These are phyloP conservation scores for Drosophila ambigua DNA, from an alignment of 1,140 invertebrate species.

Conservation along the genomic window DNA sequence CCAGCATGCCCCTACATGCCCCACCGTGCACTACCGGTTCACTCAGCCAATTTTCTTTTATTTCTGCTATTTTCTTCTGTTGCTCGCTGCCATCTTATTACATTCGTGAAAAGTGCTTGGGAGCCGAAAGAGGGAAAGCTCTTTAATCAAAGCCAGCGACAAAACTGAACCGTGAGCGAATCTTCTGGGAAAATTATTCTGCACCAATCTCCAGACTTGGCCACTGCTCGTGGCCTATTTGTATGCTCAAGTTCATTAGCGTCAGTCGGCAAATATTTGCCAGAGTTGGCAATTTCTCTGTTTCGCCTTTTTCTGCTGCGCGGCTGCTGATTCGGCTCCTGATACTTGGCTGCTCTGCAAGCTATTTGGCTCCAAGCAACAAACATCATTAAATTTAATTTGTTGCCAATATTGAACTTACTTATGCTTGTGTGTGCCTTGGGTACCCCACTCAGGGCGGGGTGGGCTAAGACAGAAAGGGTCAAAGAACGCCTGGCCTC, in stretches of 20 bases:
- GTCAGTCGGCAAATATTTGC: constrained; percentile 76
- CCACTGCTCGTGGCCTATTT: constrained; percentile 47
- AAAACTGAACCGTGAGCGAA: constrained; percentile 18
- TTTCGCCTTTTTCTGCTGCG: constrained; percentile 31
- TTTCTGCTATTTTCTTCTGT: constrained; percentile 19
- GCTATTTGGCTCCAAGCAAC: constrained; percentile 53
- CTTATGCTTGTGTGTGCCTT: constrained; percentile 20
- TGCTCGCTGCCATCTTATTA: constrained; percentile 24
- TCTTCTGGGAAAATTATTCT: constrained; percentile 52
- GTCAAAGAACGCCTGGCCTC: constrained; percentile 6
- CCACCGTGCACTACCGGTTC: background rate
- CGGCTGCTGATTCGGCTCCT: constrained; percentile 1
- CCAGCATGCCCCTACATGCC: background rate
- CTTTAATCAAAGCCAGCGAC: constrained; percentile 62
- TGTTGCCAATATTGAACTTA: constrained; percentile 70
- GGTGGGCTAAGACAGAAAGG: background rate
- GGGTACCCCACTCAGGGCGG: too few species aligned
- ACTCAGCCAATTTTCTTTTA: constrained; percentile 53
- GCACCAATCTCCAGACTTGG: constrained; percentile 10
- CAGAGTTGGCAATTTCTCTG: constrained; percentile 54
- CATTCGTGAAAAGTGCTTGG: constrained; percentile 16
- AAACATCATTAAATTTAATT: constrained; percentile 81
- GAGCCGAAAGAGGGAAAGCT: constrained; percentile 23
- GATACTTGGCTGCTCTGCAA: constrained; percentile 15
- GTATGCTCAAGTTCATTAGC: constrained; percentile 78